phyloP scores from a whole-genome alignment of 2,113 vertebrate genomes.

The Gadus chalcogrammus region DNA sequence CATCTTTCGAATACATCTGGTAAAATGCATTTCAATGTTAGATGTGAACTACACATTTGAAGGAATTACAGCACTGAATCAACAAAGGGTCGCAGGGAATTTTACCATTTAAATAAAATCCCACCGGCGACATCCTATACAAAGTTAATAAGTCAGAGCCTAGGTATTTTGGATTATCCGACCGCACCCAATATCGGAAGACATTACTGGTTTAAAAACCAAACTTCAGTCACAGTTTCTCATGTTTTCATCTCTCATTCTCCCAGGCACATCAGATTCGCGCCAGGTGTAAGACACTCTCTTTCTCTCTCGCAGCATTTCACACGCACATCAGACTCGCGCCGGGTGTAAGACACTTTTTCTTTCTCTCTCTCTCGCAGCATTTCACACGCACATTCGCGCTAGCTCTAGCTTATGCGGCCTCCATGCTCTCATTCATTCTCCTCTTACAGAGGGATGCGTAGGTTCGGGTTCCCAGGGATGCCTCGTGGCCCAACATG shows the following conservation, averaged over 20 bases:
- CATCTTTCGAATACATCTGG: too few relatives aligned
- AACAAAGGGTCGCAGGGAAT: background rate
- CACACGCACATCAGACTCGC: slow-evolving; percentile 69
- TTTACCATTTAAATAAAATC: slow-evolving; percentile 2
- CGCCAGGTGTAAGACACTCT: slow-evolving; percentile 68
- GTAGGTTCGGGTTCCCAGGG: slow-evolving; percentile 46
- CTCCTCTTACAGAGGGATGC: slow-evolving; percentile 47
- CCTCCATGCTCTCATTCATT: slow-evolving; percentile 63
- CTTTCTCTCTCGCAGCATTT: slow-evolving; percentile 49
- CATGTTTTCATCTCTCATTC: slow-evolving; percentile 60
- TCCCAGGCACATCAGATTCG: slow-evolving; percentile 70
- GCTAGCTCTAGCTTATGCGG: slow-evolving; percentile 58
- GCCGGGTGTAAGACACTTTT: slow-evolving; percentile 68
- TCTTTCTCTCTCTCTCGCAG: slow-evolving; percentile 23
- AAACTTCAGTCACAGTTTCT: slow-evolving; percentile 48
- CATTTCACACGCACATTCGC: slow-evolving; percentile 65
- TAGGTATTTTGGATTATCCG: slow-evolving; percentile 38
- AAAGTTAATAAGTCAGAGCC: slow-evolving; percentile 39
- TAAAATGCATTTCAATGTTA: too few relatives aligned
- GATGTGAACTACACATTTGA: too few relatives aligned
- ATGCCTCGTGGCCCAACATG: slow-evolving; percentile 23
- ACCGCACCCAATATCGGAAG: slow-evolving; percentile 21
- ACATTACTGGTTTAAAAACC: slow-evolving; percentile 27
- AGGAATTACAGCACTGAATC: too few relatives aligned
- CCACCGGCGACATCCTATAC: slow-evolving; percentile 4